Evolutionary conservation across 1,140 invertebrate genomes (phyloP), one percentile per base, ranked within the genome.

Genomic region (Octopus sinensis): DNA sequence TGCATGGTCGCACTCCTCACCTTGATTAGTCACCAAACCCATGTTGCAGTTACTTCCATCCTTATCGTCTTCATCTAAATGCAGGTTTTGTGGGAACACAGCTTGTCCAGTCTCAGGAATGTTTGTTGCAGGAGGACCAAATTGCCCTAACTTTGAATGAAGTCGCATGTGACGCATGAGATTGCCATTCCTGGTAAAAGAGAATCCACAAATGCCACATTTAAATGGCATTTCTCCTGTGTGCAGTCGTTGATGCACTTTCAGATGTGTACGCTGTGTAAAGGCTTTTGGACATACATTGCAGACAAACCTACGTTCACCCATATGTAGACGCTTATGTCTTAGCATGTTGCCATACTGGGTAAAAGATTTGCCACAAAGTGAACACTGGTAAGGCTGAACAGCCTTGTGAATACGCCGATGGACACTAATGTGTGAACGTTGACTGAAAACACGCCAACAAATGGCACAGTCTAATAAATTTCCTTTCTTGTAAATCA

Each of bases 321-420:
- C 83, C 4, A 77, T 68, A 76, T 86, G 83, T 30, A 79, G 77
- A 12, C 78, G 79, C 84, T 94, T 92, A 88, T 96, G 95, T 52
- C 95, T 92, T 86, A 94, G 93, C 79, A 96, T 89, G 85, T 95
- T 94, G 86, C 95, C 95, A 83, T 94, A 94, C 73, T 4, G 94
- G 88, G 88, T 96, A 87, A 96, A 96, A 13, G 93, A 92, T 82
- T 94, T 93, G 3, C 92, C 92, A 87, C 95, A 96, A 73, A 93
- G 87, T n/a, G 93, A 92, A 86, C 95, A 96, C 30, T 43, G 30
- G 3, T 43, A 85, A 4, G 86, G 86, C 53, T 84, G 86, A 43
- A 86, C 85, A 0, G 84, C 84, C 7, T 83, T 83, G 81, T 88
- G 87, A 17, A 81, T 84, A 13, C 84, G 71, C 6, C 54, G 76